These are phyloP conservation scores for Romanogobio albipinnatus DNA, from an alignment of 2,113 vertebrate genomes.

Conservation along the genomic window DNA sequence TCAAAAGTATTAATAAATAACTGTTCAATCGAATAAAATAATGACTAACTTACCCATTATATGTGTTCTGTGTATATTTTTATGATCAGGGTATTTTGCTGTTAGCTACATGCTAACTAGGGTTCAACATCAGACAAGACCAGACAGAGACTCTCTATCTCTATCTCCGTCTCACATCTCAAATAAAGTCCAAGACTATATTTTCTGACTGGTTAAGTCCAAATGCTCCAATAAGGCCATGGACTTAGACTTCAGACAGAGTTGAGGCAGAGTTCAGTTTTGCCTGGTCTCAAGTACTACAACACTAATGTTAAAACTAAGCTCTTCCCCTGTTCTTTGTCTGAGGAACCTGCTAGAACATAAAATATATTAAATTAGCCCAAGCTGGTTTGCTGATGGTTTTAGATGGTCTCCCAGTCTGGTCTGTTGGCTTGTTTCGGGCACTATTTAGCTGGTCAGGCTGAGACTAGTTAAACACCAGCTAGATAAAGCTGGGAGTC, in stretches of 20 bases:
- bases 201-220: background rate
- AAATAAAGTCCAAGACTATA: background rate
- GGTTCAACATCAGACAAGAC: background rate
- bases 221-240: background rate
- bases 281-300: background rate
- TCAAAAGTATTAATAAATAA: background rate
- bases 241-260: background rate
- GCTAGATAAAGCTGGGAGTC: too few relatives aligned
- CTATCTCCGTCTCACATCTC: too few relatives aligned
- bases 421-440: background rate
- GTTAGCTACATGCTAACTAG: background rate
- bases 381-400: background rate
- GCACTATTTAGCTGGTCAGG: background rate
- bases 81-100: background rate
- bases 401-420: background rate
- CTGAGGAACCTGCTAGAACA: too few relatives aligned
- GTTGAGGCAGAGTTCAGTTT: background rate
- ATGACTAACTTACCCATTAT: background rate
- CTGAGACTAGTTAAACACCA: background rate
- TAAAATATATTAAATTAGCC: background rate
- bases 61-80: background rate
- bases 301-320: background rate
- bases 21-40: too few relatives aligned
- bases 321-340: too few relatives aligned
- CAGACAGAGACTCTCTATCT: background rate